phyloP scores from a whole-genome alignment of 2,113 vertebrate species.

The Saccopteryx leptura region DNA sequence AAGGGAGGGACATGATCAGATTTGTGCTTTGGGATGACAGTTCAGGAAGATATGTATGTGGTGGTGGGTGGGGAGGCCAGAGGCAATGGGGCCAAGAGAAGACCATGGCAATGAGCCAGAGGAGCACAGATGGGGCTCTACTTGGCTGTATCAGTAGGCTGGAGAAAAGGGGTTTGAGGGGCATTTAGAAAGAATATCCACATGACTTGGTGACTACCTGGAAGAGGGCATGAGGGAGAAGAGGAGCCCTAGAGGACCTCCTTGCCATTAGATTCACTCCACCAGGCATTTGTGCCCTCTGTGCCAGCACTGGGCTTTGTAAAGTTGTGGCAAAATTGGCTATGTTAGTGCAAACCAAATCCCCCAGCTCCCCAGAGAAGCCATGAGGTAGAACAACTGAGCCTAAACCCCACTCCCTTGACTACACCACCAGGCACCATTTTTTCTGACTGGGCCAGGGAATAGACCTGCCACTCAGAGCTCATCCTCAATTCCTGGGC shows the following conservation, averaged over 20 bases:
- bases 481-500: slow-evolving; percentile 27
- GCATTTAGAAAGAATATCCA: neutral
- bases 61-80: neutral
- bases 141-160: neutral
- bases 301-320: neutral
- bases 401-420: neutral
- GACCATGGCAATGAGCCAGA: neutral
- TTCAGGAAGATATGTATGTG: neutral
- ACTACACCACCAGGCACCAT: neutral
- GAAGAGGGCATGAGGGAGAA: neutral
- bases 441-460: neutral
- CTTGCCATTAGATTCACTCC: neutral
- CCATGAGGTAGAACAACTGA: neutral
- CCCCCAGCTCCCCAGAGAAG: neutral
- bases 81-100: neutral
- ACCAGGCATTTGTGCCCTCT: neutral
- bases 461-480: neutral
- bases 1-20: neutral
- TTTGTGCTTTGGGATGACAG: slow-evolving; percentile 2
- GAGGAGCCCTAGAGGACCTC: neutral
- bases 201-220: neutral
- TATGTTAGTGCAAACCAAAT: neutral
- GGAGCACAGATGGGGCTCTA: neutral
- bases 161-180: neutral
- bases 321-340: neutral